These are phyloP conservation scores for Lipophrys pholis DNA, from an alignment of 2,113 vertebrate species.

Conservation along the genomic window DNA sequence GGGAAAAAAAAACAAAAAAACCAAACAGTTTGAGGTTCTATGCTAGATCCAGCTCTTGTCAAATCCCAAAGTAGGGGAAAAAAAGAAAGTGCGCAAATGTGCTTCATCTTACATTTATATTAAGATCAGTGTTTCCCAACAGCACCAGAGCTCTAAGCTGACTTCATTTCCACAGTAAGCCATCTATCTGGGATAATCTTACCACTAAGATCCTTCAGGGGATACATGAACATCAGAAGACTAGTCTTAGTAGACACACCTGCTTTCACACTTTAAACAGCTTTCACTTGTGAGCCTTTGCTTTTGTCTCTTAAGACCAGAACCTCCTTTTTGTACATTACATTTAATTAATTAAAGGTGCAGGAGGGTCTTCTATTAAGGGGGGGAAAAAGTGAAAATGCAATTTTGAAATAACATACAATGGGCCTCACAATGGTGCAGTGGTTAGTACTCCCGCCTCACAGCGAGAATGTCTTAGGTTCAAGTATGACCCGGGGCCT, in stretches of 20 bases:
- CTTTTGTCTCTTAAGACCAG: slow-evolving; percentile 42
- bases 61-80: slow-evolving; percentile 5
- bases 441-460: no score
- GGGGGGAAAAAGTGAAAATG: neutral
- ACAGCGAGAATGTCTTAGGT: no score
- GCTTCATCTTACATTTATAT: slow-evolving; percentile 35
- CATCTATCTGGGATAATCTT: slow-evolving; percentile 44
- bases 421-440: no score
- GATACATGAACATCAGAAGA: slow-evolving; percentile 43
- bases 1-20: no score
- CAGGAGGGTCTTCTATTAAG: neutral
- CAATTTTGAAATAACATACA: neutral
- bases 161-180: slow-evolving; percentile 37
- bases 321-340: slow-evolving; percentile 21
- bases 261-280: slow-evolving; percentile 37
- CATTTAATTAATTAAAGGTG: neutral
- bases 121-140: slow-evolving; percentile 33
- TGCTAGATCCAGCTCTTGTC: neutral
- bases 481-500: no score
- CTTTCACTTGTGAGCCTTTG: slow-evolving; percentile 28
- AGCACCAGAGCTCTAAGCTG: slow-evolving; percentile 20
- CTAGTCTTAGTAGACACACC: slow-evolving; percentile 19
- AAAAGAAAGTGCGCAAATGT: slow-evolving; percentile 4
- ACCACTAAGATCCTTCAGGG: slow-evolving; percentile 38
- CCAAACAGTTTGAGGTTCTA: neutral